A percentile compares a stretch with the other conserved stretches of the same genome.
Evolutionary conservation across 23 tunicate species (phyloP).

Genomic region (Styela clava): DNA sequence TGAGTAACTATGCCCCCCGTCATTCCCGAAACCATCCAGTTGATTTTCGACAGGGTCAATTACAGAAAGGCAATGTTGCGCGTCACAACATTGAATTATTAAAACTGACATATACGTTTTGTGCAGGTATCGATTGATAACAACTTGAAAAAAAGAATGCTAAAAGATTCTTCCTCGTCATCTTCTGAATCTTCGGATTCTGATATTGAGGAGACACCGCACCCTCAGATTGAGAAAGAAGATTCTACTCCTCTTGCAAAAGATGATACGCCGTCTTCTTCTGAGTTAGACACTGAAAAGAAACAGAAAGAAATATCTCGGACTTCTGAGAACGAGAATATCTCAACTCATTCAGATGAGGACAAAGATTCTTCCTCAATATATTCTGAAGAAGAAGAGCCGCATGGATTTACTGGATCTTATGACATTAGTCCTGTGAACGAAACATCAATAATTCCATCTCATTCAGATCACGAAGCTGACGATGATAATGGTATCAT

Average conservation of each 20-base stretch:
- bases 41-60: no score
- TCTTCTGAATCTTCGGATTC: neutral
- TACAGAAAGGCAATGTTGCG: no score
- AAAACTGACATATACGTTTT: no score
- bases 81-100: no score
- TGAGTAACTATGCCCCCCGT: no score
- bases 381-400: slow-evolving; percentile 16
- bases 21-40: no score
- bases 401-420: neutral
- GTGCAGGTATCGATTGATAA: no score
- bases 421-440: neutral
- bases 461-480: neutral
- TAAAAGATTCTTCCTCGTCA: neutral
- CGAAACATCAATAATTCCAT: neutral
- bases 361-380: neutral
- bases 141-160: no score
- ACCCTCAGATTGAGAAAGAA: neutral
- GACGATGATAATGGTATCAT: neutral
- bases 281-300: slow-evolving; percentile 1
- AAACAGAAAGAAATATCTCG: neutral
- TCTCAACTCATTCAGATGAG: neutral
- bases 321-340: neutral
- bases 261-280: neutral
- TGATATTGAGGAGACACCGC: neutral
- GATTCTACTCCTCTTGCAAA: neutral